Evolutionary conservation across 2,888 invertebrate genomes (phyloP).

Genomic region (Eupithecia subumbrata): DNA sequence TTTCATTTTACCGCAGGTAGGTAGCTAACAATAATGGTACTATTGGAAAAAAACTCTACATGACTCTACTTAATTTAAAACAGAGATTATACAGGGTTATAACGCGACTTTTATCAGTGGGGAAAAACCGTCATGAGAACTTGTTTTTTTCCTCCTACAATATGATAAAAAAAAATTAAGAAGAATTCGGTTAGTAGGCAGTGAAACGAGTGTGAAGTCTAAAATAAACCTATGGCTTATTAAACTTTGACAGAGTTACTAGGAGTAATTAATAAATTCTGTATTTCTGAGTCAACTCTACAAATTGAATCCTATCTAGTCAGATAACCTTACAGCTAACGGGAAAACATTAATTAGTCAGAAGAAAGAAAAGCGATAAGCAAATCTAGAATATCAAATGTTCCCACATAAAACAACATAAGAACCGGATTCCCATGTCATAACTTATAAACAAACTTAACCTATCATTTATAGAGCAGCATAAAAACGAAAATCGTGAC

Average conservation of each 20-base stretch:
- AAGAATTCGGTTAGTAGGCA: no score
- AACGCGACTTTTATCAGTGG: background rate
- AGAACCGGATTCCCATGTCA: conserved; percentile 40
- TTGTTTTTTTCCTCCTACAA: background rate
- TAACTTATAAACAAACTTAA: conserved; percentile 42
- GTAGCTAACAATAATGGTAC: background rate
- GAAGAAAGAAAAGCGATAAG: conserved; percentile 13
- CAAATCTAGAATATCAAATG: conserved; percentile 13
- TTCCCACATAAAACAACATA: conserved; percentile 39
- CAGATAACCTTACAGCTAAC: background rate
- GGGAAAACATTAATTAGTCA: conserved; percentile 12
- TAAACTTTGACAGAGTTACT: background rate
- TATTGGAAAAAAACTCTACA: background rate
- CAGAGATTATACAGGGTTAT: background rate
- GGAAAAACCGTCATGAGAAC: background rate
- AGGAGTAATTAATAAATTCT: no score
- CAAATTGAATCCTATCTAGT: no score
- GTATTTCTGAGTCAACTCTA: no score
- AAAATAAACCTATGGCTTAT: background rate
- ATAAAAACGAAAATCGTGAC: conserved; percentile 77
- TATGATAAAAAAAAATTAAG: background rate
- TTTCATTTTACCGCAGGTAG: background rate
- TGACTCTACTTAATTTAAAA: background rate
- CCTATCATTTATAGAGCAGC: conserved; percentile 42
- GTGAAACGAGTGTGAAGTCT: no score